A percentile compares a stretch with the other conserved stretches of the same genome.
phyloP scores from a whole-genome alignment of 2,797 vertebrate genomes.

The Rhinoraja longicauda region DNA sequence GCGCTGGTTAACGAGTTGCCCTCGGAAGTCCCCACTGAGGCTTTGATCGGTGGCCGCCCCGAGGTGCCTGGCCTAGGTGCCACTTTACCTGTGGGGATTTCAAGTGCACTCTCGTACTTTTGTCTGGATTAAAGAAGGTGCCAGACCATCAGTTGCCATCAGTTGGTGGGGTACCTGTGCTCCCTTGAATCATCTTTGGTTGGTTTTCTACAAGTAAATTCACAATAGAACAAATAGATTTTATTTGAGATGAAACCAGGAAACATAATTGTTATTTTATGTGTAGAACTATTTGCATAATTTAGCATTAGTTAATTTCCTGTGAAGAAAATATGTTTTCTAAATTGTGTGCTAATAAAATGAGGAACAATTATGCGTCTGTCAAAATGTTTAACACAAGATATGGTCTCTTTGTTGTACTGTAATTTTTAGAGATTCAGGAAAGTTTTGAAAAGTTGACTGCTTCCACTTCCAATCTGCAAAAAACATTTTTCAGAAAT shows the following conservation, averaged over 20 bases:
- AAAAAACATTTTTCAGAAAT: not conserved
- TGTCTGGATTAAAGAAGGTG: too few species aligned
- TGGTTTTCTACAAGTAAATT: too few species aligned
- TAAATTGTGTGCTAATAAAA: too few species aligned
- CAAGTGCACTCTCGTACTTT: too few species aligned
- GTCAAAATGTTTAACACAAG: not conserved
- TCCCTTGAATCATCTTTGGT: not conserved
- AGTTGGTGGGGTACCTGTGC: too few species aligned
- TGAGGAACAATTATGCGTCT: too few species aligned
- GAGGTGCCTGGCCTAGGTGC: too few species aligned
- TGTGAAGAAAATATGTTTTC: not conserved
- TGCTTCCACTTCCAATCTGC: constrained; percentile 33
- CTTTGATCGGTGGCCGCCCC: too few species aligned
- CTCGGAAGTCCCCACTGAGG: too few species aligned
- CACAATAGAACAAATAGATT: not conserved
- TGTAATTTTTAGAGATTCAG: constrained; percentile 26
- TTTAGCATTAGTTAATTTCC: not conserved
- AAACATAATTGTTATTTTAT: not conserved
- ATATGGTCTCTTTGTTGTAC: not conserved
- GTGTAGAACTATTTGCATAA: not conserved
- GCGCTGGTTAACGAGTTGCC: too few species aligned
- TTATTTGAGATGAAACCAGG: not conserved
- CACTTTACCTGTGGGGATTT: too few species aligned
- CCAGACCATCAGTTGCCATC: too few species aligned
- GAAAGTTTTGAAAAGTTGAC: constrained; percentile 37